Conservation (phyloP, 2,113 vertebrate genomes). For the Gadus macrocephalus region DNA sequence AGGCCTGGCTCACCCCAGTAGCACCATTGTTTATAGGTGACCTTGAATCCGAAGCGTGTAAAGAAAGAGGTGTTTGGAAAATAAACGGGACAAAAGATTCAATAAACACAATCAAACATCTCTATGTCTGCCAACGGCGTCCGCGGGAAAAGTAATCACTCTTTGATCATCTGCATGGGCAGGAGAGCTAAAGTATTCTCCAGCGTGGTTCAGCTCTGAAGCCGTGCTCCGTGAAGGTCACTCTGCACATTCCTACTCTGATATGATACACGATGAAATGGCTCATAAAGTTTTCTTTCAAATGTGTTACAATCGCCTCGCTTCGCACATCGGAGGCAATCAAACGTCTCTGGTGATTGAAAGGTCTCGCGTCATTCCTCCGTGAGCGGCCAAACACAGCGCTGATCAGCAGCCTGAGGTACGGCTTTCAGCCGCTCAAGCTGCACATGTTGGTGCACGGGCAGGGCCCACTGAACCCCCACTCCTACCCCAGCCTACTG, state of each 20-base stretch:
- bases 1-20: too few species aligned
- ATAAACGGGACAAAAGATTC: constrained; percentile 6
- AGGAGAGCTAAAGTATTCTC: neutral
- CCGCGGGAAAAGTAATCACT: constrained; percentile 8
- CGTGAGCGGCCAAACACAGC: neutral
- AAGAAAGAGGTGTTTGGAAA: neutral
- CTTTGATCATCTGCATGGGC: neutral
- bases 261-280: neutral
- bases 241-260: constrained; percentile 4
- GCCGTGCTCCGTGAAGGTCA: constrained; percentile 25
- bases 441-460: too few species aligned
- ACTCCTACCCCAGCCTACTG: too few species aligned
- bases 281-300: neutral
- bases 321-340: neutral
- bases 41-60: constrained; percentile 1
- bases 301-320: neutral
- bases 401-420: neutral
- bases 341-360: neutral
- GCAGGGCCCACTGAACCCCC: too few species aligned
- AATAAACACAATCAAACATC: constrained; percentile 21
- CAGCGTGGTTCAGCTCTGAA: constrained; percentile 1
- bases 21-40: constrained; percentile 4
- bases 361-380: neutral
- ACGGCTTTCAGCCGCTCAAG: too few species aligned
- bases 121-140: neutral